Evolutionary conservation across 2,888 invertebrate species (phyloP), one percentile per base, ranked within the genome.

Genomic region (Athalia rosae): DNA sequence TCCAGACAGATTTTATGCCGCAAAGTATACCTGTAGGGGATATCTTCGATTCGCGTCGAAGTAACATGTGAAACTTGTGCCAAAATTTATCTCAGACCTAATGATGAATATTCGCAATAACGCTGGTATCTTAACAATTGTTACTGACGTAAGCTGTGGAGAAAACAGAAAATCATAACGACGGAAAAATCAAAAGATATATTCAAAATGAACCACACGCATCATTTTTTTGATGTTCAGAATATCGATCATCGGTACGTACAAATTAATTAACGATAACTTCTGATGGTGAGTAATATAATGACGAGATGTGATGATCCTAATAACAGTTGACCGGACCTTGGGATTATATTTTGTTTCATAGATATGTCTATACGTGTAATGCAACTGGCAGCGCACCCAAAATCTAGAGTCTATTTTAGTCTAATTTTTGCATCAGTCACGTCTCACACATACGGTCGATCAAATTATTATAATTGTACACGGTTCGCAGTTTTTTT

Each of bases 351-450:
- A 28, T 28, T 28, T 28, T 28, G 28, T 28, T 28, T 28, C 2
- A 66, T 48, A 6, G 45, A 15, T 45, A 28, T 56, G 9, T 13
- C 48, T 56, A 43, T 7, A 47, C 6, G 47, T 47, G n/a, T 41
- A 56, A 62, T 43, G 71, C 62, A 74, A 74, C 61, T 74, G 74
- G 74, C 74, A 74, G 74, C 48, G 50, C 6, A 74, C 74, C 74
- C 74, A 74, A 61, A 74, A 61, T 74, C 47, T 28, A 28, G 28
- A 4, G 74, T 74, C 74, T 74, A 74, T 74, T 74, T 74, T 48
- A 41, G 61, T 61, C 28, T 28, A 7, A 74, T 74, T 71, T 71
- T 58, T 28, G 28, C 2, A 28, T 58, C 71, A 58, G 71, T 71
- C 69, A 69, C 56, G 58, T 56, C 13, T 13, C 53, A n/a, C 53